These are phyloP conservation scores for Drosophila burlai DNA, from an alignment of 1,140 invertebrate genomes.

Conservation along the genomic window DNA sequence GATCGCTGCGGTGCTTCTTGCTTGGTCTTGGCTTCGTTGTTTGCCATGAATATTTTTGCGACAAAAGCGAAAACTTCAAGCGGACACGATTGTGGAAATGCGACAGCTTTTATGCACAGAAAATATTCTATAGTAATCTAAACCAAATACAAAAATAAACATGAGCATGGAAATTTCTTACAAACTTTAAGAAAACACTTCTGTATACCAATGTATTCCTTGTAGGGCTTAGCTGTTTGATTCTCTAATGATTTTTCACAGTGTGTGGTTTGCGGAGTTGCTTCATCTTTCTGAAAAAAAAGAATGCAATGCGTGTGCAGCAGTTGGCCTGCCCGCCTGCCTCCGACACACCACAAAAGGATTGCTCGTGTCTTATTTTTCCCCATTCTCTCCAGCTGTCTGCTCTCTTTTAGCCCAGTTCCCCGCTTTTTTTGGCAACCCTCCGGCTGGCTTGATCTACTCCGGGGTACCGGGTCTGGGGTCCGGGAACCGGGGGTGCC, in stretches of 20 bases:
- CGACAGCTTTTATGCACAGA: conserved; percentile 14
- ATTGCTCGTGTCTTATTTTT: conserved; percentile 41
- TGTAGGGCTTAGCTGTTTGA: not conserved
- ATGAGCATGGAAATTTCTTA: not conserved
- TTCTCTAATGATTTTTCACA: not conserved
- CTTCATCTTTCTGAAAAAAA: conserved; percentile 31
- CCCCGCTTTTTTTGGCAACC: conserved; percentile 12
- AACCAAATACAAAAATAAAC: not conserved
- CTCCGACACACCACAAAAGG: conserved; percentile 68
- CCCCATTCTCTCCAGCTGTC: conserved; percentile 18
- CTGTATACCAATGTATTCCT: not conserved
- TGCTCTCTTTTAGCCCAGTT: conserved; percentile 21
- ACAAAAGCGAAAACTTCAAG: conserved; percentile 68
- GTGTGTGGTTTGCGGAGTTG: conserved; percentile 2
- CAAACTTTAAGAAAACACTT: not conserved
- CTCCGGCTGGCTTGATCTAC: conserved; percentile 66
- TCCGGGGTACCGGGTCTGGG: conserved; percentile 12
- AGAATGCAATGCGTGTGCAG: conserved; percentile 58
- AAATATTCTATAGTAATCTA: not conserved
- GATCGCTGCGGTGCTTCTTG: conserved; percentile 14
- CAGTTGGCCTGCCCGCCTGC: conserved; percentile 45
- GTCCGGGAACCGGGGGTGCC: conserved; percentile 10
- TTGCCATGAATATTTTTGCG: conserved; percentile 77
- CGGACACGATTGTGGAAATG: conserved; percentile 19
- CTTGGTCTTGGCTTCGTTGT: conserved; percentile 11